These are phyloP conservation scores for Caranx ignobilis DNA, from an alignment of 2,113 vertebrate genomes.

Conservation along the genomic window DNA sequence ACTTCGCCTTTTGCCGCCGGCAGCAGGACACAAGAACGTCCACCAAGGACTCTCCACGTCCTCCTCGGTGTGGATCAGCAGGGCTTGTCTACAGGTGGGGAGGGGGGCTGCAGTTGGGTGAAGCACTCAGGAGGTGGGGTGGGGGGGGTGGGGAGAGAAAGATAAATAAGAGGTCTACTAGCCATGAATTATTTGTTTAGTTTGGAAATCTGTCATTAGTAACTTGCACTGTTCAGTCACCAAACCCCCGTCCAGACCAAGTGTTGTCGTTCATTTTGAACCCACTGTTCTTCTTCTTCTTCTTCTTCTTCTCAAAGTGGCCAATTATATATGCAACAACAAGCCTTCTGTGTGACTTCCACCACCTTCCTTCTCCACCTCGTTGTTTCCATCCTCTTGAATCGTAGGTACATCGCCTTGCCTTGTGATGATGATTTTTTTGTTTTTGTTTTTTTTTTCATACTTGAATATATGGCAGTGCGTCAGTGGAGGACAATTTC, in stretches of 20 bases:
- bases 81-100: constrained; percentile 27
- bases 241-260: constrained; percentile 42
- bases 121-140: constrained; percentile 34
- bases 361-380: constrained; percentile 19
- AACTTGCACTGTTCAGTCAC: constrained; percentile 44
- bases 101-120: constrained; percentile 28
- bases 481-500: constrained; percentile 57
- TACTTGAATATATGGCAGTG: constrained; percentile 74
- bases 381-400: constrained; percentile 39
- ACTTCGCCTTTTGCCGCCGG: constrained; percentile 15
- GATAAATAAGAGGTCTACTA: constrained; percentile 48
- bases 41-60: constrained; percentile 5
- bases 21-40: constrained; percentile 40
- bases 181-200: constrained; percentile 69
- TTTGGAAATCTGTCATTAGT: constrained; percentile 54
- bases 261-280: constrained; percentile 62
- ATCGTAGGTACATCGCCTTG: constrained; percentile 72
- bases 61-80: constrained; percentile 42
- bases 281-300: constrained; percentile 42
- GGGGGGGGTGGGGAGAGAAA: no score
- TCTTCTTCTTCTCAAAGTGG: constrained; percentile 61
- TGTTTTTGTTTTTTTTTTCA: constrained; percentile 23
- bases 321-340: constrained; percentile 85
- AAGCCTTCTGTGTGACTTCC: constrained; percentile 60
- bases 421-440: constrained; percentile 52